These are phyloP conservation scores for Microplitis demolitor DNA, from an alignment of 1,140 invertebrate species.

Conservation along the genomic window DNA sequence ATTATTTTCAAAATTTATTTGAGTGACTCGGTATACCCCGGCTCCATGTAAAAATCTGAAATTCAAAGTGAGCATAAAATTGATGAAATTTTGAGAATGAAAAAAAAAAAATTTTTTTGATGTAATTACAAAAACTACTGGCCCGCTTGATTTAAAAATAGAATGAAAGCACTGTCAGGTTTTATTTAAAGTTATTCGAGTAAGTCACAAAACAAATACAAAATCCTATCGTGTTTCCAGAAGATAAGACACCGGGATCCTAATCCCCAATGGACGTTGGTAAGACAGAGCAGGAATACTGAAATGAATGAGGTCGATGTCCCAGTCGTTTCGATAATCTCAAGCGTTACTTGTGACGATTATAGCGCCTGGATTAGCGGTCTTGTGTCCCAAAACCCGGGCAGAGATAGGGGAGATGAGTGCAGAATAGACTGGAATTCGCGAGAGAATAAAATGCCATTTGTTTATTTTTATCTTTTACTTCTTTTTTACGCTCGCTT, in stretches of 20 bases:
- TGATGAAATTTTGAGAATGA: too few relatives aligned
- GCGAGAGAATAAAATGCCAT: background rate
- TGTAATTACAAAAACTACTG: too few relatives aligned
- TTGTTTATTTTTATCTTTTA: background rate
- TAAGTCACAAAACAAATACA: background rate
- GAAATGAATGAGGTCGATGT: conserved; percentile 15
- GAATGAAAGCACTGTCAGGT: too few relatives aligned
- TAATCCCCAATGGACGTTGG: conserved; percentile 9
- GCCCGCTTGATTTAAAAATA: too few relatives aligned
- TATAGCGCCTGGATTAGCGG: conserved; percentile 18
- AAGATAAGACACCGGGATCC: conserved; percentile 15
- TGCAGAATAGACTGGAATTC: background rate
- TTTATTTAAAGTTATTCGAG: too few relatives aligned
- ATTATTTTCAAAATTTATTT: too few relatives aligned
- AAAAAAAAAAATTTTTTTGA: too few relatives aligned
- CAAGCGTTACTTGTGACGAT: conserved; percentile 13
- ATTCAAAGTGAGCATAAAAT: too few relatives aligned
- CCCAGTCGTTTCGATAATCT: conserved; percentile 15
- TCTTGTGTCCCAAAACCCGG: conserved; percentile 14
- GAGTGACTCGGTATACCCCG: too few relatives aligned
- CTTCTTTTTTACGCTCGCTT: background rate
- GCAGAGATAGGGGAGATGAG: background rate
- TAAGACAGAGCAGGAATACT: background rate
- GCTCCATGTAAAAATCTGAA: too few relatives aligned
- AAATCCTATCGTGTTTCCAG: conserved; percentile 5